phyloP scores from a whole-genome alignment of 1,140 invertebrate species.

The Aleiodes sp. region DNA sequence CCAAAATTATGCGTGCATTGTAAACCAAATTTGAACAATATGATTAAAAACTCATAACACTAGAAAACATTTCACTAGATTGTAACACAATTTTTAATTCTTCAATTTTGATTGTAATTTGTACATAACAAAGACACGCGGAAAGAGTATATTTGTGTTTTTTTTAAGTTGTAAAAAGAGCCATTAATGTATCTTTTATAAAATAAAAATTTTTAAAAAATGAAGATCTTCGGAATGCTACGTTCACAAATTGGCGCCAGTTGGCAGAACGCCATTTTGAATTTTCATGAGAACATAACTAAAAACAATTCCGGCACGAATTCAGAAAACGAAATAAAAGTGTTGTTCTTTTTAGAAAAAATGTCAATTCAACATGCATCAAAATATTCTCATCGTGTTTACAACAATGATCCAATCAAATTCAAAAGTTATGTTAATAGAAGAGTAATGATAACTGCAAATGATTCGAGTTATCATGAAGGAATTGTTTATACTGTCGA shows the following conservation, averaged over 20 bases:
- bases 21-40: neutral
- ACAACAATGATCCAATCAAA: constrained; percentile 54
- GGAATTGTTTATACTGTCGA: constrained; percentile 61
- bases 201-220: constrained; percentile 26
- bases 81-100: neutral
- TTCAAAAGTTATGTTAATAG: constrained; percentile 58
- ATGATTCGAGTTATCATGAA: constrained; percentile 45
- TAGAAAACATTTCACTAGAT: neutral
- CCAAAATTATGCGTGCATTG: constrained; percentile 10
- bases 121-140: constrained; percentile 29
- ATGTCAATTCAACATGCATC: constrained; percentile 22
- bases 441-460: constrained; percentile 48
- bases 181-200: constrained; percentile 38
- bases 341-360: no score
- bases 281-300: no score
- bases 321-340: no score
- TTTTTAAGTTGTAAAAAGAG: constrained; percentile 36
- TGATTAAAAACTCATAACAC: no score
- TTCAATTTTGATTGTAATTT: neutral
- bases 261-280: no score
- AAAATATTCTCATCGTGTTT: constrained; percentile 53
- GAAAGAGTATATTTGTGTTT: constrained; percentile 18
- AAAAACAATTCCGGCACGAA: no score
- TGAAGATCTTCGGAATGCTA: no score
- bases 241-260: no score